phyloP scores from a whole-genome alignment of 2,113 vertebrate genomes.

The Pseudolaguvia tuberculata region DNA sequence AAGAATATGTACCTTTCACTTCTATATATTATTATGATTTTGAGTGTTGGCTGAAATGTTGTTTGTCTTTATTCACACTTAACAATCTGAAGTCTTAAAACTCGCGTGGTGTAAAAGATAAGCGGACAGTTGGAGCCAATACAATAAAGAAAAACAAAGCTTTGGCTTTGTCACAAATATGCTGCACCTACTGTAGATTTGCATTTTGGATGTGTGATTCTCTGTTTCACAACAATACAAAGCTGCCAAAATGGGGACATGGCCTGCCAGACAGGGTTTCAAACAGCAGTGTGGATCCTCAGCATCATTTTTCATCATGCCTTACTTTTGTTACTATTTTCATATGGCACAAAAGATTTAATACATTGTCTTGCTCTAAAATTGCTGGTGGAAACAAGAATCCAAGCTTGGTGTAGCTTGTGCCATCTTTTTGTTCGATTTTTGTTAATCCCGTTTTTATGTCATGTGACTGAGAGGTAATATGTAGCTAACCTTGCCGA shows the following conservation, averaged over 20 bases:
- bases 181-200: conserved; percentile 9
- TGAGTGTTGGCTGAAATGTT: conserved; percentile 15
- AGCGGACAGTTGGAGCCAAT: not conserved
- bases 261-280: not conserved
- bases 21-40: not conserved
- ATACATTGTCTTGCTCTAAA: not conserved
- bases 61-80: conserved; percentile 25
- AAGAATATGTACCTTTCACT: conserved; percentile 32
- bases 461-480: conserved; percentile 11
- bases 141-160: not conserved
- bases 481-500: not conserved
- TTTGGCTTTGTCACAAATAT: conserved; percentile 10
- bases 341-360: not conserved
- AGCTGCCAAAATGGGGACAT: conserved; percentile 11
- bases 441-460: not conserved
- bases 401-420: not conserved
- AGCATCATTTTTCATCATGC: not conserved
- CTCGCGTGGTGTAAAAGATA: conserved; percentile 21
- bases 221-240: conserved; percentile 6
- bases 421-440: not conserved
- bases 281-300: conserved; percentile 1
- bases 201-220: conserved; percentile 5
- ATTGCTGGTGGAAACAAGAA: not conserved
- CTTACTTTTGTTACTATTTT: conserved; percentile 4
- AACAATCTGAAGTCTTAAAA: conserved; percentile 25